Percentiles rank a stretch among this genome's conserved stretches.
Evolutionary conservation across 2,113 vertebrate genomes (phyloP).

Genomic region (Hymenochirus boettgeri): DNA sequence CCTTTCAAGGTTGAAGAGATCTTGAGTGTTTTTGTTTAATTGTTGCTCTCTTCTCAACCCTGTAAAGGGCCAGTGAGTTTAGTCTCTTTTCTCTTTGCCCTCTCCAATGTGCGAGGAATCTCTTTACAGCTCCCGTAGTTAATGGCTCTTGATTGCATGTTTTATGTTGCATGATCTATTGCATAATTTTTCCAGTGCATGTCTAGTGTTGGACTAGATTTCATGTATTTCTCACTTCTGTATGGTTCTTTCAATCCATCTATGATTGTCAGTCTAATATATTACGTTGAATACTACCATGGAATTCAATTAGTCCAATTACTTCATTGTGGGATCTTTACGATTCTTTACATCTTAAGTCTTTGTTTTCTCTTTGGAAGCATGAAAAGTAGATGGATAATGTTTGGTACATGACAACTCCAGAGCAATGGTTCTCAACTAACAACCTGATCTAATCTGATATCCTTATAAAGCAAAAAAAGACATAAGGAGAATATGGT

Average conservation of each 20-base stretch:
- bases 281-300: not conserved
- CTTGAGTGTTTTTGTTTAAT: not conserved
- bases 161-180: constrained; percentile 16
- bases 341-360: no score
- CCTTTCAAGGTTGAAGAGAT: not conserved
- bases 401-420: not conserved
- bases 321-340: no score
- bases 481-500: no score
- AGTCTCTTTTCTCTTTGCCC: not conserved
- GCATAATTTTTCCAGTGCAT: constrained; percentile 24
- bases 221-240: not conserved
- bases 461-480: no score
- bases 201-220: not conserved
- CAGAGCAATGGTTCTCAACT: not conserved
- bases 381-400: no score
- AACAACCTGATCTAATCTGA: no score
- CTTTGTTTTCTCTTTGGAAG: no score
- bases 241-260: no score
- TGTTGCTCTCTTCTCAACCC: not conserved
- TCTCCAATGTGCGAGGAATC: constrained; percentile 3
- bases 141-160: constrained; percentile 9
- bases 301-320: not conserved
- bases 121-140: not conserved
- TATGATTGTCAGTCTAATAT: not conserved
- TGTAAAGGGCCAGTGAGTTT: not conserved